A percentile compares a stretch with the other conserved stretches of the same genome.
phyloP scores from a whole-genome alignment of 2,797 vertebrate species.

The Muraenolepis orangiensis region DNA sequence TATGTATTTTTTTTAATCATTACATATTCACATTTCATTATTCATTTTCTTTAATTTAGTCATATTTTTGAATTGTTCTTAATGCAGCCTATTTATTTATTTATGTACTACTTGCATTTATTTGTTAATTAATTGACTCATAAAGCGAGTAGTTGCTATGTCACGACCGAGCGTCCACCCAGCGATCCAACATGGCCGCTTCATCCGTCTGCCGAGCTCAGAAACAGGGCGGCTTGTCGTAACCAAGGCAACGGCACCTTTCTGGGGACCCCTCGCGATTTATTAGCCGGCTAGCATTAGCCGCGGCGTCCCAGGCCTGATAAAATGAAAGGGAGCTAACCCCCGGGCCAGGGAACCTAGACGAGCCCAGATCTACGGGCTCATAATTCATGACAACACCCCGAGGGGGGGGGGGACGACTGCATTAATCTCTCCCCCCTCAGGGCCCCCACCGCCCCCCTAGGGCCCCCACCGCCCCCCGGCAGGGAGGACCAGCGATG shows the following conservation, averaged over 20 bases:
- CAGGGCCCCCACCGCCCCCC: conserved; percentile 32
- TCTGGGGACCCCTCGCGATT: background rate
- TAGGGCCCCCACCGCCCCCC: conserved; percentile 19
- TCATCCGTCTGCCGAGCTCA: background rate
- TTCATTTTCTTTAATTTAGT: background rate
- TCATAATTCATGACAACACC: conserved; percentile 69
- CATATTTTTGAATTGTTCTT: background rate
- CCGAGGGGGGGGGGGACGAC: conserved; percentile 39
- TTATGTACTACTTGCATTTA: background rate
- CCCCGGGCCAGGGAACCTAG: conserved; percentile 54
- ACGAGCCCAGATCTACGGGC: conserved; percentile 69
- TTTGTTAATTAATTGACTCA: background rate
- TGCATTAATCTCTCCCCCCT: conserved; percentile 56
- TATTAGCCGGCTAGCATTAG: conserved; percentile 16
- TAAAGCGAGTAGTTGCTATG: background rate
- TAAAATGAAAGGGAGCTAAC: conserved; percentile 59
- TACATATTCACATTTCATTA: background rate
- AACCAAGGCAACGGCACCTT: background rate
- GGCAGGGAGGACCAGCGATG: conserved; percentile 17
- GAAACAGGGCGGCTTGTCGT: background rate
- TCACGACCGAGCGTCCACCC: background rate
- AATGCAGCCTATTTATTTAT: background rate
- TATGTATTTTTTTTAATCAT: background rate
- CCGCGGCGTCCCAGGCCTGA: conserved; percentile 47
- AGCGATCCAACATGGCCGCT: background rate